These are phyloP conservation scores for Talpa occidentalis DNA, from an alignment of 2,113 vertebrate genomes.

Conservation along the genomic window DNA sequence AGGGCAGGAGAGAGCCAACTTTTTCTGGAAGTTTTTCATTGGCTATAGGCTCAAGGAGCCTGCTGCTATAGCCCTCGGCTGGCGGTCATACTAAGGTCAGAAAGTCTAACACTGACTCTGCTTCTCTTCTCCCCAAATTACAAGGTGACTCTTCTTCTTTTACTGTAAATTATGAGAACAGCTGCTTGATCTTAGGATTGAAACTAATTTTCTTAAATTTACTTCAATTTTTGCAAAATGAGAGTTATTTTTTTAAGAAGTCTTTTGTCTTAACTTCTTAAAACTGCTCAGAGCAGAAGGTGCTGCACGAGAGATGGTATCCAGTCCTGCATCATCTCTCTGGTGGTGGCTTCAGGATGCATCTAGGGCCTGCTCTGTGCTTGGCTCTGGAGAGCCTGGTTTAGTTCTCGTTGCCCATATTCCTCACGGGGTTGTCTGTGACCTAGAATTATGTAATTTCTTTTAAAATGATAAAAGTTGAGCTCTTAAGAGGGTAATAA, in stretches of 20 bases:
- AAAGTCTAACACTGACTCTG: too few relatives aligned
- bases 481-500: neutral
- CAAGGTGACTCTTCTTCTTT: neutral
- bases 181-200: conserved; percentile 10
- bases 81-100: rapidly evolving
- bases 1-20: neutral
- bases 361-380: neutral
- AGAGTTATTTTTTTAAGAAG: neutral
- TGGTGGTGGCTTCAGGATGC: neutral
- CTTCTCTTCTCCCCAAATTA: neutral
- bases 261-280: neutral
- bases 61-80: neutral
- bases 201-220: neutral
- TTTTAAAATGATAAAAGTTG: neutral
- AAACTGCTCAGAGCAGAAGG: neutral
- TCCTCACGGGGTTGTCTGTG: neutral
- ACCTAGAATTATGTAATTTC: neutral
- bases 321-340: neutral
- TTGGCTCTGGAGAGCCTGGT: neutral
- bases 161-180: conserved; percentile 7
- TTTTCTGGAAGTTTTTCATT: neutral
- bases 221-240: neutral
- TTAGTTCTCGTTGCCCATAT: neutral
- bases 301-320: neutral
- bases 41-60: neutral